A percentile compares a stretch with the other conserved stretches of the same genome.
These are phyloP conservation scores for Lochmaea crataegi DNA, from an alignment of 2,888 invertebrate genomes.

Conservation along the genomic window DNA sequence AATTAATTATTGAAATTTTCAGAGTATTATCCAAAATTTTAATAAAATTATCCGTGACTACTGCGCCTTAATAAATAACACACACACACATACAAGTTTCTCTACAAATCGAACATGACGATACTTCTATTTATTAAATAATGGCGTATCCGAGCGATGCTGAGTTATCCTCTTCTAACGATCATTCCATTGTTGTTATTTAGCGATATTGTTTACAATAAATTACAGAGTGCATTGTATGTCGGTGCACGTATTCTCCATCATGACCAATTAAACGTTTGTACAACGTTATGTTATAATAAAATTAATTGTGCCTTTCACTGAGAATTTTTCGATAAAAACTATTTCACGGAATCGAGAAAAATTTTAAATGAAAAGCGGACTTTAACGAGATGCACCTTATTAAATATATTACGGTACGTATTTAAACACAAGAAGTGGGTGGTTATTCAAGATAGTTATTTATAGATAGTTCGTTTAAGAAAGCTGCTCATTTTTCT, in stretches of 20 bases:
- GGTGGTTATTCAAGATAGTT: no score
- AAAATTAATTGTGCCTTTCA: constrained; percentile 64
- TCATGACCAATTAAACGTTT: constrained; percentile 64
- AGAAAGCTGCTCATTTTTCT: no score
- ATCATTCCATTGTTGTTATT: constrained; percentile 63
- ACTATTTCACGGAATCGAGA: constrained; percentile 13
- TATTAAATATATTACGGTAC: background rate
- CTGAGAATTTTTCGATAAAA: constrained; percentile 49
- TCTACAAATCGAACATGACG: constrained; percentile 21
- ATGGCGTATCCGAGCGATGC: constrained; percentile 49
- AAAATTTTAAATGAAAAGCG: background rate
- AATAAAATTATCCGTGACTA: background rate
- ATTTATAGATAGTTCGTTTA: no score
- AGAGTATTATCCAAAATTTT: no score
- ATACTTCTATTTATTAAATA: constrained; percentile 52
- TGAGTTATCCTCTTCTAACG: constrained; percentile 59
- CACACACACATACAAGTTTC: constrained; percentile 3
- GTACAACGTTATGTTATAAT: constrained; percentile 62
- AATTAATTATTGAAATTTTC: background rate
- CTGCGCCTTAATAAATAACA: constrained; percentile 12
- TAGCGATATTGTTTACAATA: constrained; percentile 64
- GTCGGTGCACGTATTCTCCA: constrained; percentile 61
- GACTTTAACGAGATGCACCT: background rate
- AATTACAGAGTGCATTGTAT: constrained; percentile 62
- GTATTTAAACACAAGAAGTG: background rate